Base-by-base conservation (phyloP, 1,140 invertebrate genomes). In the Drosophila ambigua region DNA sequence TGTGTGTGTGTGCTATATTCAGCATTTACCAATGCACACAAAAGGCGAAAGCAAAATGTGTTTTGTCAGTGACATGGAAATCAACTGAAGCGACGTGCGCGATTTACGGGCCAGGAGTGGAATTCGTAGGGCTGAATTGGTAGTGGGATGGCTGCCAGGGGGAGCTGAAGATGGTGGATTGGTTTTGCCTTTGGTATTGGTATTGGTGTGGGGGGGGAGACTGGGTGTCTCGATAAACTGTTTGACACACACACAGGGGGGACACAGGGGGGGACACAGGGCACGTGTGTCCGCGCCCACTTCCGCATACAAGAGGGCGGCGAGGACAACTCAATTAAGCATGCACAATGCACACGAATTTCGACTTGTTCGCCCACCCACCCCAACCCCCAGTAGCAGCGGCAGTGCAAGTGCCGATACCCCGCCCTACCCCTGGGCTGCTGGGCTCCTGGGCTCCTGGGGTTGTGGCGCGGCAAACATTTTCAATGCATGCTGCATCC, bases 291-390 rank as follows among this genome's bases (percentile, higher is more conserved):
- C 31, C 59, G 60, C 57, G 43, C 67, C 63, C 69, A 68, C 54
- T 62, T 62, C 62, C 48, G 76, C 63, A 44, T 55, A 20, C 5
- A 24, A 20, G n/a, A 26, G 16, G 31, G 24, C 15, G 59, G 35
- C 46, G 51, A 20, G 28, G 20, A 84, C 81, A 84, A 84, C 81
- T 84, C 81, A 84, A 84, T 84, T 84, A 84, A 85, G 81, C 81
- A 84, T 84, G 81, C 81, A 84, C 81, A 85, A 84, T 84, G 81
- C 81, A 85, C 81, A 84, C 81, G 73, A 85, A 85, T 80, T 77
- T 84, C 79, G 63, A 58, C 60, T 67, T 49, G 31, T 61, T 72
- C 31, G 59, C 43, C 54, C 11, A 41, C 28, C 41, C 43, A 35
- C 52, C 31, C 23, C 39, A 8, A 41, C 15, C 31, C 39, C 11